A percentile compares a stretch with the other conserved stretches of the same genome.
Evolutionary conservation across 2,113 vertebrate species (phyloP).

Genomic region (Vulpes vulpes): DNA sequence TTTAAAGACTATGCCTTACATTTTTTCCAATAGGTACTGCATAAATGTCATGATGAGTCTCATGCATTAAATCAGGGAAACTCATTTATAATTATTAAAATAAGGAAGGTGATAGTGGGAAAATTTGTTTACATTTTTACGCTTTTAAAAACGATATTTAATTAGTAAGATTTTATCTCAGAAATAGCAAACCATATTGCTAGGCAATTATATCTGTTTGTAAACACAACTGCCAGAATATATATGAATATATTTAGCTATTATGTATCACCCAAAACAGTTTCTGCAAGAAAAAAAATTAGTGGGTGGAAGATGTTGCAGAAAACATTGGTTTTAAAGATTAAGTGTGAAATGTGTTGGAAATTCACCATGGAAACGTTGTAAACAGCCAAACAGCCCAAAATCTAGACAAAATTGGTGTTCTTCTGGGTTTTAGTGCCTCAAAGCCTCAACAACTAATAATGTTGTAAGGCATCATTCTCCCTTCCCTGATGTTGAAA

Average conservation of each 20-base stretch:
- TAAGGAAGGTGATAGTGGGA: not conserved
- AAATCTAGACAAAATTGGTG: slow-evolving; percentile 13
- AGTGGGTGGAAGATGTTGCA: slow-evolving; percentile 14
- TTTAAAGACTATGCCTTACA: not conserved
- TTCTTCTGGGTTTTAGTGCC: not conserved
- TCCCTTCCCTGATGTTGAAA: not conserved
- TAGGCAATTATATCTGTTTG: slow-evolving; percentile 82
- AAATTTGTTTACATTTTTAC: slow-evolving; percentile 50
- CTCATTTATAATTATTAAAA: slow-evolving; percentile 36
- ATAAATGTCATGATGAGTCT: not conserved
- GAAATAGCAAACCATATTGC: slow-evolving; percentile 79
- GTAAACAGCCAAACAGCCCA: not conserved
- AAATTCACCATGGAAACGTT: slow-evolving; percentile 50
- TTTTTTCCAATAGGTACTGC: not conserved
- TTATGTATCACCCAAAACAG: slow-evolving; percentile 60
- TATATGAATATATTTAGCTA: slow-evolving; percentile 70
- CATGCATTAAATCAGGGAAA: not conserved
- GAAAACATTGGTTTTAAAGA: slow-evolving; percentile 47
- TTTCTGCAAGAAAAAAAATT: slow-evolving; percentile 59
- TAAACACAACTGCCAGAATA: slow-evolving; percentile 81
- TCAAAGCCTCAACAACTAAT: not conserved
- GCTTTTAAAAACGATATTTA: slow-evolving; percentile 51
- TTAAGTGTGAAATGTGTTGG: slow-evolving; percentile 65
- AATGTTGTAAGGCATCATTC: not conserved
- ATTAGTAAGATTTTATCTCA: slow-evolving; percentile 82